A percentile compares a stretch with the other conserved stretches of the same genome.
These are phyloP conservation scores for Drosophila bunnanda DNA, from an alignment of 2,888 invertebrate genomes.

Conservation along the genomic window DNA sequence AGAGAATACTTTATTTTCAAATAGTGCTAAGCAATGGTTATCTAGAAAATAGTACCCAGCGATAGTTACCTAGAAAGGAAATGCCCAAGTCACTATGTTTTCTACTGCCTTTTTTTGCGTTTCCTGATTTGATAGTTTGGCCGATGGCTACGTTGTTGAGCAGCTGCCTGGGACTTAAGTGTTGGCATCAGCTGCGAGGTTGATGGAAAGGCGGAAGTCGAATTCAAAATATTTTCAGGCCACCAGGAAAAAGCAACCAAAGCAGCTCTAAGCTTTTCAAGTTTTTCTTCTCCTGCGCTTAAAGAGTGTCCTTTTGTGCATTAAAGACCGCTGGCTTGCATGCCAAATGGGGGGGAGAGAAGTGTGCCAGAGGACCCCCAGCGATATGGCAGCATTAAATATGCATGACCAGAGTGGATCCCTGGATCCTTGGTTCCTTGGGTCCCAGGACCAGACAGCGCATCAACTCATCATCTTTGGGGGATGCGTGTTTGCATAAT, in stretches of 20 bases:
- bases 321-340: conserved; percentile 21
- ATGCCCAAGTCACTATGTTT: not conserved
- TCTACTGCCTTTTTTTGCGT: not conserved
- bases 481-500: conserved; percentile 69
- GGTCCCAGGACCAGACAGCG: conserved; percentile 15
- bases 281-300: conserved; percentile 10
- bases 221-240: conserved; percentile 1
- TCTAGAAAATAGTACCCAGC: not conserved
- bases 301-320: conserved; percentile 21
- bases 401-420: conserved; percentile 52
- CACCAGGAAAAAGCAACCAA: not conserved
- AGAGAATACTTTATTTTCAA: not conserved
- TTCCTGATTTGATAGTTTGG: conserved; percentile 21
- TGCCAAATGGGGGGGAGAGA: conserved; percentile 9
- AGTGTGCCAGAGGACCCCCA: not conserved
- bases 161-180: conserved; percentile 26
- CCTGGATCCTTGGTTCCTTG: conserved; percentile 6
- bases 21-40: not conserved
- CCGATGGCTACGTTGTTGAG: conserved; percentile 23
- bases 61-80: not conserved
- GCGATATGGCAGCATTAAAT: conserved; percentile 40
- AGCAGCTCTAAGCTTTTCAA: not conserved
- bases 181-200: conserved; percentile 27
- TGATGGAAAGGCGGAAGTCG: conserved; percentile 6
- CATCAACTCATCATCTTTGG: conserved; percentile 45